Evolutionary conservation across 37 sponge, comb jelly and placozoan species (phyloP), one percentile per base, ranked within the genome.

Genomic region (Dysidea cf. avara): DNA sequence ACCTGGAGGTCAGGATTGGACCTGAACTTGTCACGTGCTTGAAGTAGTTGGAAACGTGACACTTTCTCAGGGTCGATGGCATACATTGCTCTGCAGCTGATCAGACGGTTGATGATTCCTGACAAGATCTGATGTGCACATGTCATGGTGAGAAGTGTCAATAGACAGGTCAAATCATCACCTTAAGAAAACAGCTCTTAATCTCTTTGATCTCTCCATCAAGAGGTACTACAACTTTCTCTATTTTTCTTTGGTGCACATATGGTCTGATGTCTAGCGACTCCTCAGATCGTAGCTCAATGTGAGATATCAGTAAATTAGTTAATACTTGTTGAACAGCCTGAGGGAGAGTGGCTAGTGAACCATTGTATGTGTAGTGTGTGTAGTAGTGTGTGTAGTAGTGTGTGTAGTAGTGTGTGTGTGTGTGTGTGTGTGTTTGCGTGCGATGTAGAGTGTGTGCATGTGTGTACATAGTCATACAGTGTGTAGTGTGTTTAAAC

Each of bases 251-350:
- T 37, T 83, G 70, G 64, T 98, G 92, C 18, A 81, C 60, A 77
- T 95, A 98, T 4, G 72, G 96, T 67, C 82, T 83, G 11, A 95
- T 83, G 63, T 98, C 99, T 57, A 95, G 70, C 36, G 96, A 89
- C 13, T 98, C 96, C 48, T 98, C 99, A 39, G 90, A 80, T 1
- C 99, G 55, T 33, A 98, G 46, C 75, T 98, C 99, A 65, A 98
- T 96, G 53, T 89, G 90, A 7, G 85, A 37, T 21, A 98, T 94
- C 64, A 83, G 81, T 34, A 98, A 79, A 69, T 95, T 98, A 11
- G 81, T 78, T 32, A 98, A 71, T 22, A 98, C 96, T 55, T 95
- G 86, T 64, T 96, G 97, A 48, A 96, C 94, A 52, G 87, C 87
- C 95, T 94, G 64, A 1, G 36, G 7, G 48, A 5, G 34, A 47